Conservation (phyloP, 37 sponge, comb jelly and placozoan genomes). For the Diacarnus erythraeanus region DNA sequence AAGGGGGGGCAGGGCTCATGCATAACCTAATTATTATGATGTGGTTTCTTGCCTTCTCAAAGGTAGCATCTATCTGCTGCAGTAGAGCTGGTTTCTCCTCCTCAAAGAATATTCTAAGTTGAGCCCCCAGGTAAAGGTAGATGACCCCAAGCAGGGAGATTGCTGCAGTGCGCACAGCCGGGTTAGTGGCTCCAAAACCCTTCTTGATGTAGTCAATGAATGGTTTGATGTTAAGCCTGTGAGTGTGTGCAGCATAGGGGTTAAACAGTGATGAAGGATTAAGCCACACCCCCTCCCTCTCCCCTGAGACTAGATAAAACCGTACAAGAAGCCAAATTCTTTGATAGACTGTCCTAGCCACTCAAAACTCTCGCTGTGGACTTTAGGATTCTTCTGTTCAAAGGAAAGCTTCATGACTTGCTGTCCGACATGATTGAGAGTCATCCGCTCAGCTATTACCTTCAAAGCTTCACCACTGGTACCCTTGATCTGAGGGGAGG, state of each 20-base stretch:
- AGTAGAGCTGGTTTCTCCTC: slow-evolving; percentile 80
- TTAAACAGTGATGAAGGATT: background rate
- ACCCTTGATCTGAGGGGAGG: slow-evolving; percentile 26
- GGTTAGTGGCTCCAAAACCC: slow-evolving; percentile 73
- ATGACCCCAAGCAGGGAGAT: slow-evolving; percentile 68
- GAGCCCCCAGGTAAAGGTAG: slow-evolving; percentile 72
- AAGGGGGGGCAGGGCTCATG: too few relatives aligned
- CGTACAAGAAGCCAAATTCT: slow-evolving; percentile 77
- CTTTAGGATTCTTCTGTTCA: slow-evolving; percentile 93
- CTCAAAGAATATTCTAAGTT: slow-evolving; percentile 83
- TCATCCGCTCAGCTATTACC: slow-evolving; percentile 55
- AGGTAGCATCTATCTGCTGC: slow-evolving; percentile 79
- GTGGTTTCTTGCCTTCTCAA: slow-evolving; percentile 48
- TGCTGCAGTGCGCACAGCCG: slow-evolving; percentile 75
- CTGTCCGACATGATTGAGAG: slow-evolving; percentile 66
- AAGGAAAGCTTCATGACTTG: slow-evolving; percentile 70
- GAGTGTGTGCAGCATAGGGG: background rate
- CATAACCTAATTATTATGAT: background rate
- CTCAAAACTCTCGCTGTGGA: slow-evolving; percentile 80
- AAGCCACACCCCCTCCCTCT: too few relatives aligned
- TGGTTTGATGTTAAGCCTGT: slow-evolving; percentile 60
- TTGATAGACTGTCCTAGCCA: slow-evolving; percentile 77
- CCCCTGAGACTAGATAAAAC: too few relatives aligned
- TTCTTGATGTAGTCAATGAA: slow-evolving; percentile 77
- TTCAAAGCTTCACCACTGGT: slow-evolving; percentile 63